Conservation (phyloP, 2,113 vertebrate genomes). For the Okapia johnstoni region DNA sequence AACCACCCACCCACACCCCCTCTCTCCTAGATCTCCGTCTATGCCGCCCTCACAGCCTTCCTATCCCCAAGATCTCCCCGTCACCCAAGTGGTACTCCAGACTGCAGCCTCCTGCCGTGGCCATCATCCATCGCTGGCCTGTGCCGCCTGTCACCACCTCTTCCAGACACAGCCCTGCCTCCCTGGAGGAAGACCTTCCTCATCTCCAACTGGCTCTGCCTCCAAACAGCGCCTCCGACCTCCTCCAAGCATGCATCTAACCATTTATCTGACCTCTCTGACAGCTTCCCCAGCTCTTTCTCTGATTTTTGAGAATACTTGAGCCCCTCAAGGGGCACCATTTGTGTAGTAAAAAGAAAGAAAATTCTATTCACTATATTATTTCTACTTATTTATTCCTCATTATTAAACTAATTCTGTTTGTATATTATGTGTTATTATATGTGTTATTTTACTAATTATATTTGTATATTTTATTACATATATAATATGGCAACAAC, state of each 20-base stretch:
- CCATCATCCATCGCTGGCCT: not conserved
- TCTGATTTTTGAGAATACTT: not conserved
- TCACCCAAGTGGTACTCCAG: not conserved
- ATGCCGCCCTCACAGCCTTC: accelerated
- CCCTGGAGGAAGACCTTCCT: not conserved
- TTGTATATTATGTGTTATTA: not conserved
- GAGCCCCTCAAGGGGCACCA: not conserved
- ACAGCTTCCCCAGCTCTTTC: not conserved
- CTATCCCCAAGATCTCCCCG: too few relatives aligned
- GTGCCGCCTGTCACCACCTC: not conserved
- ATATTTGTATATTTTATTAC: not conserved
- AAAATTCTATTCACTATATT: not conserved
- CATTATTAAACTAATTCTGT: not conserved
- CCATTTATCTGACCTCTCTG: not conserved
- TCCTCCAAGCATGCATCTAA: accelerated
- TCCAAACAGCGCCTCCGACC: not conserved
- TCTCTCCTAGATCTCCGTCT: accelerated
- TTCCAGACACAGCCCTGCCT: not conserved
- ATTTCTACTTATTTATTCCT: not conserved
- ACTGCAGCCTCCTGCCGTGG: accelerated
- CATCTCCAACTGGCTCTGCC: not conserved
- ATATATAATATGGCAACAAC: not conserved
- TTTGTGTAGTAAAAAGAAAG: not conserved
- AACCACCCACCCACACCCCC: not conserved
- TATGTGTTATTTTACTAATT: not conserved